Conservation (phyloP, 2,888 invertebrate species). For the Drosophila nr. perissopoda region DNA sequence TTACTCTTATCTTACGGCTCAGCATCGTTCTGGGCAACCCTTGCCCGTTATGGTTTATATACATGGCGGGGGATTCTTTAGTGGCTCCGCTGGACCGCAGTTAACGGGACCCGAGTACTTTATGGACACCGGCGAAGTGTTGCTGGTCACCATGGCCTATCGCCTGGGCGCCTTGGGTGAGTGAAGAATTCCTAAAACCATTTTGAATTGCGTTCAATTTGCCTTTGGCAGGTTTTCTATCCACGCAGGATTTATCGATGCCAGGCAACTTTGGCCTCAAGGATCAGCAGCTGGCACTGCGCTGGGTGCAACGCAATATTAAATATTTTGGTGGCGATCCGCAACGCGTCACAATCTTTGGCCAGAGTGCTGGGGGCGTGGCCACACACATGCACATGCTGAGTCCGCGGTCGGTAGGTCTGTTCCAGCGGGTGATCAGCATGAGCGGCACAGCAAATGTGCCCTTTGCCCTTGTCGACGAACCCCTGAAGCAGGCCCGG, state of each 20-base stretch:
- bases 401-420: slow-evolving; percentile 84
- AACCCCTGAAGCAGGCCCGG: slow-evolving; percentile 82
- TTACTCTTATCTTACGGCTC: background rate
- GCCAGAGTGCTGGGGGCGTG: slow-evolving; percentile 86
- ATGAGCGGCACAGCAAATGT: slow-evolving; percentile 86
- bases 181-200: background rate
- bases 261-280: slow-evolving; percentile 86
- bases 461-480: slow-evolving; percentile 78
- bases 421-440: slow-evolving; percentile 85
- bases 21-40: slow-evolving; percentile 11
- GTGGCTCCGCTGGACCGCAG: slow-evolving; percentile 84
- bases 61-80: slow-evolving; percentile 86
- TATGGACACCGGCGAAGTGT: slow-evolving; percentile 85
- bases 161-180: slow-evolving; percentile 84
- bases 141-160: slow-evolving; percentile 86
- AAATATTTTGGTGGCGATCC: slow-evolving; percentile 85
- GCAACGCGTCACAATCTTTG: slow-evolving; percentile 85
- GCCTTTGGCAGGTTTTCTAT: slow-evolving; percentile 84
- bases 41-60: slow-evolving; percentile 86
- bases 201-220: background rate
- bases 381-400: slow-evolving; percentile 86
- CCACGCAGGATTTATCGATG: slow-evolving; percentile 85
- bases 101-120: slow-evolving; percentile 86
- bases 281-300: slow-evolving; percentile 85
- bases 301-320: slow-evolving; percentile 86